Conservation (phyloP, 1,140 invertebrate genomes). For the Euwallacea fornicatus region DNA sequence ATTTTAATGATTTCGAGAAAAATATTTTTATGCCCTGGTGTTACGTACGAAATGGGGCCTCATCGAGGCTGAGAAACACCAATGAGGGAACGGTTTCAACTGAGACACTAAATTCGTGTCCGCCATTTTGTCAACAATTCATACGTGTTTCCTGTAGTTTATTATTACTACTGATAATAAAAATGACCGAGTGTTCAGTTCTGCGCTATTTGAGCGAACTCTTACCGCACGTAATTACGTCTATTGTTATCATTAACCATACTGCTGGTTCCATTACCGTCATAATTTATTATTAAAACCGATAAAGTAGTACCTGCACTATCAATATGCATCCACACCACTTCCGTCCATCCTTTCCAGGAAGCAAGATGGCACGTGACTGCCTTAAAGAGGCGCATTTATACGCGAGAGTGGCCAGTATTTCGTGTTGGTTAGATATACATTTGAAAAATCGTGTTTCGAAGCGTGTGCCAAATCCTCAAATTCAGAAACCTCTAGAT, state of each 20-base stretch:
- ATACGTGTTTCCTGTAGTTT: background rate
- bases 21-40: background rate
- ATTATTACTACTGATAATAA: slow-evolving; percentile 13
- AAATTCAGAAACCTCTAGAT: too few relatives aligned
- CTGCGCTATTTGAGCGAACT: too few relatives aligned
- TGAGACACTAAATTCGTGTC: background rate
- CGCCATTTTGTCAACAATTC: too few relatives aligned
- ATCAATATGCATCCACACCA: slow-evolving; percentile 37
- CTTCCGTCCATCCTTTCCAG: slow-evolving; percentile 39
- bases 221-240: too few relatives aligned
- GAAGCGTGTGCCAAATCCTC: too few relatives aligned
- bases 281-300: background rate
- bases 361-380: slow-evolving; percentile 37
- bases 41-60: background rate
- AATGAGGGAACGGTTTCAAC: background rate
- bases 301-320: slow-evolving; percentile 26
- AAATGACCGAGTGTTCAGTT: background rate
- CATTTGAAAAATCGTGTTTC: too few relatives aligned
- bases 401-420: too few relatives aligned
- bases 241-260: background rate
- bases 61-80: background rate
- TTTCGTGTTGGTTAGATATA: too few relatives aligned
- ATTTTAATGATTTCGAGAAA: slow-evolving; percentile 32
- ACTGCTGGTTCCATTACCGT: too few relatives aligned
- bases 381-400: too few relatives aligned